These are phyloP conservation scores for Tetrapedia diversipes DNA, from an alignment of 2,888 invertebrate species.

Conservation along the genomic window DNA sequence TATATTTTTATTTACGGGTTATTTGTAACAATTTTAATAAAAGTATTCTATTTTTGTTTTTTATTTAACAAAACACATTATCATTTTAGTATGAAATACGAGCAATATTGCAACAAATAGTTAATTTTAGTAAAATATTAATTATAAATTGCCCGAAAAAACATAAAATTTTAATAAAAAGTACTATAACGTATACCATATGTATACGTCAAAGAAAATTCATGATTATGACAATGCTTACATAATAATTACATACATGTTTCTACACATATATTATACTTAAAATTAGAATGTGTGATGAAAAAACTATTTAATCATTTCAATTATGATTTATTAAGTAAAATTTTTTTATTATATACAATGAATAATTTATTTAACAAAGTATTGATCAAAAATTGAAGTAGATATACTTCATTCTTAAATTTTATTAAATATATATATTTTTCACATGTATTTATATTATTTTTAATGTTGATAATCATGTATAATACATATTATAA, in stretches of 20 bases:
- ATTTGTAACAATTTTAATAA: neutral
- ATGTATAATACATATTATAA: slow-evolving; percentile 35
- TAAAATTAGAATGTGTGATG: neutral
- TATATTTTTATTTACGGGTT: neutral
- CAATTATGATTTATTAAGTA: slow-evolving; percentile 15
- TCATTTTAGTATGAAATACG: neutral
- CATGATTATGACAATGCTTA: neutral
- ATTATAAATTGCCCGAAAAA: too few species aligned
- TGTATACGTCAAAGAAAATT: neutral
- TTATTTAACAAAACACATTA: neutral
- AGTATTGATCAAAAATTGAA: slow-evolving; percentile 40
- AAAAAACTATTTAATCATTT: neutral
- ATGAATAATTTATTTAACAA: slow-evolving; percentile 31
- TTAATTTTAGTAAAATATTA: neutral
- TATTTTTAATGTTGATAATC: slow-evolving; percentile 37
- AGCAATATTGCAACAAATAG: neutral
- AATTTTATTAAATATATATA: slow-evolving; percentile 52
- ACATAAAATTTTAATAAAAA: too few species aligned
- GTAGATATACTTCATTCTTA: slow-evolving; percentile 23
- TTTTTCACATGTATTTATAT: slow-evolving; percentile 46
- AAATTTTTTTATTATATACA: slow-evolving; percentile 32
- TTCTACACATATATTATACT: neutral
- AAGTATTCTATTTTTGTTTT: neutral
- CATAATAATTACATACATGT: slow-evolving; percentile 13
- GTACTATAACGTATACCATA: too few species aligned